Percentiles rank a stretch among this genome's conserved stretches.
phyloP scores from a whole-genome alignment of 1,140 invertebrate genomes.

The Rhagoletis zephyria region DNA sequence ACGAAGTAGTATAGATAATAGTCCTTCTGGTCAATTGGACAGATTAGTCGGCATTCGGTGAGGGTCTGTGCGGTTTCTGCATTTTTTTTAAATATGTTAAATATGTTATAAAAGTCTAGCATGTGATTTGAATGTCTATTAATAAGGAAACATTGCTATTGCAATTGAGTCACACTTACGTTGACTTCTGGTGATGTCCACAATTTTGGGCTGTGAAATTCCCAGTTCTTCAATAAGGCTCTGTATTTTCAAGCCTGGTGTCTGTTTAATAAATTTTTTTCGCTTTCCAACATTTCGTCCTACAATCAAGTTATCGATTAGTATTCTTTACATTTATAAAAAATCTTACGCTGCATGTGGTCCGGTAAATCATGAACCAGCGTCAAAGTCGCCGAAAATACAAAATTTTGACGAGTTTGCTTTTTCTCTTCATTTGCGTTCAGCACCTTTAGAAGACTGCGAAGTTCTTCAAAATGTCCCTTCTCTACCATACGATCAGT shows the following conservation, averaged over 20 bases:
- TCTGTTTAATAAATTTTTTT: constrained; percentile 79
- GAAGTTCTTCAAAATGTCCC: constrained; percentile 95
- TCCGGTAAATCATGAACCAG: constrained; percentile 88
- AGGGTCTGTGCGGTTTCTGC: constrained; percentile 86
- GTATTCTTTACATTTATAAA: not conserved
- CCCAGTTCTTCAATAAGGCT: constrained; percentile 83
- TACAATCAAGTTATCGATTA: constrained; percentile 55
- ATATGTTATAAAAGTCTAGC: constrained; percentile 23
- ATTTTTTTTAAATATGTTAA: constrained; percentile 59
- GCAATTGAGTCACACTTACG: constrained; percentile 60
- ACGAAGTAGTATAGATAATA: constrained; percentile 95
- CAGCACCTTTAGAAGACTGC: constrained; percentile 85
- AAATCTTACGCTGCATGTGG: constrained; percentile 79
- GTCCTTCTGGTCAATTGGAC: constrained; percentile 88
- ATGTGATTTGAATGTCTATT: not conserved
- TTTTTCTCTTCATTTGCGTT: constrained; percentile 80
- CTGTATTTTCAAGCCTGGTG: constrained; percentile 82
- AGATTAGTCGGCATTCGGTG: constrained; percentile 86
- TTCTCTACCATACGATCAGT: constrained; percentile 98
- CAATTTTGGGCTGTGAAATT: constrained; percentile 91
- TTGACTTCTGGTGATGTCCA: constrained; percentile 86
- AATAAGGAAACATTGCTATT: too few relatives aligned
- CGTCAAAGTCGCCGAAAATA: constrained; percentile 98
- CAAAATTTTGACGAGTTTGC: constrained; percentile 88
- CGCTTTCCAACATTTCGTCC: constrained; percentile 72